Conservation (phyloP, 2,888 invertebrate genomes). For the Rhagonycha fulva region DNA sequence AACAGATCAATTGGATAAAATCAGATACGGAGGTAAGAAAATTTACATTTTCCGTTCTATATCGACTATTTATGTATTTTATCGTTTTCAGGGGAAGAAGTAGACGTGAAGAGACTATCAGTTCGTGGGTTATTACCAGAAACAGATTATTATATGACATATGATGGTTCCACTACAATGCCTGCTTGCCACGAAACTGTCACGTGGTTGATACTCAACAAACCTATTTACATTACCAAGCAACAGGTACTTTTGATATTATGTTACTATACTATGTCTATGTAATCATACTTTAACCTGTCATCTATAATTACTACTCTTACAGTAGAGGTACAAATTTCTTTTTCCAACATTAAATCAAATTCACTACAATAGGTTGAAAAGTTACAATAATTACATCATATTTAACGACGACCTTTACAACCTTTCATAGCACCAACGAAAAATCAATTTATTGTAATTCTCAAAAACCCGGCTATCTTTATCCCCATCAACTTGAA, state of each 20-base stretch:
- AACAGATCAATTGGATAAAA: slow-evolving; percentile 90
- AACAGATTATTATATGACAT: slow-evolving; percentile 97
- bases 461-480: neutral
- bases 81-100: slow-evolving; percentile 71
- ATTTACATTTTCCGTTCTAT: slow-evolving; percentile 15
- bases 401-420: neutral
- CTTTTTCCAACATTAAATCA: slow-evolving; percentile 4
- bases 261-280: slow-evolving; percentile 22
- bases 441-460: neutral
- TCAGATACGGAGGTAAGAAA: slow-evolving; percentile 84
- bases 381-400: neutral
- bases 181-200: slow-evolving; percentile 98
- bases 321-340: slow-evolving; percentile 6
- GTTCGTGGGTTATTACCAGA: slow-evolving; percentile 88
- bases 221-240: slow-evolving; percentile 96
- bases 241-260: slow-evolving; percentile 74
- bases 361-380: neutral
- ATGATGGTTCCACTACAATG: slow-evolving; percentile 95
- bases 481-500: neutral
- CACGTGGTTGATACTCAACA: slow-evolving; percentile 97
- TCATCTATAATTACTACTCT: slow-evolving; percentile 31
- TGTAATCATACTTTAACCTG: slow-evolving; percentile 30
- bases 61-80: neutral
- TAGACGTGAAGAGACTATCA: slow-evolving; percentile 82
- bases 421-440: neutral